These are phyloP conservation scores for Salminus brasiliensis DNA, from an alignment of 2,113 vertebrate genomes.

Conservation along the genomic window DNA sequence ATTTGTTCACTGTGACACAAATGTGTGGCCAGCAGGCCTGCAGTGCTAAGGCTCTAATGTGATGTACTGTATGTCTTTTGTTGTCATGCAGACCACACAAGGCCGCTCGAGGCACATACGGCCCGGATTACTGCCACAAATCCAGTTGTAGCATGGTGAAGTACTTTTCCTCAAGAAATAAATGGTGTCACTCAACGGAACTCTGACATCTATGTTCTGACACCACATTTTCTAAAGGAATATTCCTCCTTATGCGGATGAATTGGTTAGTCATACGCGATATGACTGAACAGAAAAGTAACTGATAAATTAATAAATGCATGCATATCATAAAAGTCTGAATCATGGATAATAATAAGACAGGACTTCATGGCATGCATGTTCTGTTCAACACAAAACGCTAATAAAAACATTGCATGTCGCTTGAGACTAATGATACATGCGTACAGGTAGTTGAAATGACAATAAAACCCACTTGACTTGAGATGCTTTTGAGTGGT, in stretches of 20 bases:
- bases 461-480: too few relatives aligned
- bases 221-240: background rate
- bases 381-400: too few relatives aligned
- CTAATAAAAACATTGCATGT: too few relatives aligned
- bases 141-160: conserved; percentile 17
- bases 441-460: too few relatives aligned
- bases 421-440: too few relatives aligned
- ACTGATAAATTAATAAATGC: too few relatives aligned
- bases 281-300: background rate
- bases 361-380: too few relatives aligned
- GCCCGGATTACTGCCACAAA: conserved; percentile 9
- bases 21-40: background rate
- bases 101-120: conserved; percentile 2
- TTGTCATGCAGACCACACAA: conserved; percentile 37
- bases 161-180: conserved; percentile 12
- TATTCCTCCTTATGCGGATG: background rate
- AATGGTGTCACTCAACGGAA: conserved; percentile 14
- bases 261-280: background rate
- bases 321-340: too few relatives aligned
- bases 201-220: background rate
- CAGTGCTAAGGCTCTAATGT: background rate
- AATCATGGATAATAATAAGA: too few relatives aligned
- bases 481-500: too few relatives aligned
- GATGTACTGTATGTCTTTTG: conserved; percentile 16
- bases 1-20: background rate